Evolutionary conservation across 2,797 vertebrate genomes (phyloP).

Genomic region (Mionectes olivaceus): DNA sequence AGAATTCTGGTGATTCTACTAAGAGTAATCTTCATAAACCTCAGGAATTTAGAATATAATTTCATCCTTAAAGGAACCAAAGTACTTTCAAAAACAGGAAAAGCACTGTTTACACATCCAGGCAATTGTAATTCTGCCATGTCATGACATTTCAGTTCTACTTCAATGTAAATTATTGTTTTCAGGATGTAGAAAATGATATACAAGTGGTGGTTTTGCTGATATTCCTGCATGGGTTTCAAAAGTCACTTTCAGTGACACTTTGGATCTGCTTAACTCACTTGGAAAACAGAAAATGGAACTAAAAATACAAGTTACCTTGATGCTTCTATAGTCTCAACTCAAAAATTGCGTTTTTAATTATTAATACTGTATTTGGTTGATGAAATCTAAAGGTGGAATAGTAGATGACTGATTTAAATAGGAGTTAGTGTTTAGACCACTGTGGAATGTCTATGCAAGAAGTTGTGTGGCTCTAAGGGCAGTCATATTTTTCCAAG

Average conservation of each 20-base stretch:
- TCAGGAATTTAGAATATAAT: neutral
- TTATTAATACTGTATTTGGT: neutral
- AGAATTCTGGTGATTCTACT: neutral
- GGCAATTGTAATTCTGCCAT: neutral
- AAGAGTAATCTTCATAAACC: neutral
- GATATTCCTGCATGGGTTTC: neutral
- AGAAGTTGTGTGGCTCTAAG: neutral
- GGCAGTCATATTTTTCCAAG: neutral
- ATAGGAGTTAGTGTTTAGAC: neutral
- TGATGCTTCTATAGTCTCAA: neutral
- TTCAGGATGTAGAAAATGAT: constrained; percentile 41
- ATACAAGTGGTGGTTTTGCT: neutral
- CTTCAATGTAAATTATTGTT: constrained; percentile 31
- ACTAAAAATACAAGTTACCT: neutral
- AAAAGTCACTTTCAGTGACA: neutral
- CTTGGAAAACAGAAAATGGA: neutral
- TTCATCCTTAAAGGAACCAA: neutral
- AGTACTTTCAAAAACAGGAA: constrained; percentile 9
- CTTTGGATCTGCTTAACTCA: neutral
- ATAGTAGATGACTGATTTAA: neutral
- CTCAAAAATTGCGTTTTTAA: neutral
- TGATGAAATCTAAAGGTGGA: neutral
- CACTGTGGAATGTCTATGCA: neutral
- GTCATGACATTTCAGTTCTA: constrained; percentile 1
- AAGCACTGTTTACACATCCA: neutral